These are phyloP conservation scores for Eolophus roseicapilla DNA, from an alignment of 2,113 vertebrate genomes.

Conservation along the genomic window DNA sequence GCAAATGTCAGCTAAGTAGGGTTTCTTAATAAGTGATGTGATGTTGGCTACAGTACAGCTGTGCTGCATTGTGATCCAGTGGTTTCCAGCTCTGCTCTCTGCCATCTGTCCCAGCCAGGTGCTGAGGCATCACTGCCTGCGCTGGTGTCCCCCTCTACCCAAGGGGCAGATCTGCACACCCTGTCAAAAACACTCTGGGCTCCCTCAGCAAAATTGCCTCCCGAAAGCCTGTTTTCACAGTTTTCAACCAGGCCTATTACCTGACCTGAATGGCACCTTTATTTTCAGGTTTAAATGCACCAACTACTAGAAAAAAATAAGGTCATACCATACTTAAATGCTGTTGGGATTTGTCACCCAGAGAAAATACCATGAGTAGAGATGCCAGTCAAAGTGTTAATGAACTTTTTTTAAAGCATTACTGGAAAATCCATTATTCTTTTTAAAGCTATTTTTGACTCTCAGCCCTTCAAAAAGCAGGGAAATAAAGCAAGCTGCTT, in stretches of 20 bases:
- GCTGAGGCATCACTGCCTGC: background rate
- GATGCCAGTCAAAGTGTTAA: background rate
- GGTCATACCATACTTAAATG: background rate
- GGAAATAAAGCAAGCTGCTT: background rate
- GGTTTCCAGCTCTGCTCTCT: background rate
- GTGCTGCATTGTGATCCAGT: background rate
- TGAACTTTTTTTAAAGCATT: background rate
- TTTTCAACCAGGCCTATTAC: background rate
- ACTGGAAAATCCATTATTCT: background rate
- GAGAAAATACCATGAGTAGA: background rate
- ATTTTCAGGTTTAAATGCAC: background rate
- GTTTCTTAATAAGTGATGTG: constrained; percentile 16
- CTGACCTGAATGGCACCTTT: background rate
- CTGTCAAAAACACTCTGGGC: background rate
- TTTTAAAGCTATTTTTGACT: background rate
- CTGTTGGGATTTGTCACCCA: background rate
- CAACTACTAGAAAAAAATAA: background rate
- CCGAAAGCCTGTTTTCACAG: background rate
- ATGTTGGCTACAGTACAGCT: background rate
- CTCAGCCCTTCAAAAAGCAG: background rate
- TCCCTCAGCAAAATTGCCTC: background rate
- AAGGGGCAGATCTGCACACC: background rate
- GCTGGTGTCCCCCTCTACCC: fast-evolving
- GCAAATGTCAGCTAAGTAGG: constrained; percentile 22
- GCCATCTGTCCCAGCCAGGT: fast-evolving